phyloP scores from a whole-genome alignment of 1,140 invertebrate species.

The Hypsibius dujardini region DNA sequence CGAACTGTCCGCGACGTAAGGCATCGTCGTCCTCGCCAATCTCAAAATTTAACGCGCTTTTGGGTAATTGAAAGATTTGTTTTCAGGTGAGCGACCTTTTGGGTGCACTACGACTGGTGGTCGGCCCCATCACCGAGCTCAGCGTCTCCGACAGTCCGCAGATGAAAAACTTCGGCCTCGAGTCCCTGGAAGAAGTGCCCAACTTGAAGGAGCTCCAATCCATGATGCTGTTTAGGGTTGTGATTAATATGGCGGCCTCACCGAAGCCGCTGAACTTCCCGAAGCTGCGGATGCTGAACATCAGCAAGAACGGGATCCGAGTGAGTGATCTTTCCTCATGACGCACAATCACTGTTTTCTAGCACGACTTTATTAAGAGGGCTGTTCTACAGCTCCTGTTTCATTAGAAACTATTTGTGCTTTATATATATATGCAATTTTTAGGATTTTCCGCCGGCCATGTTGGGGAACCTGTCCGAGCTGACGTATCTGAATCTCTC shows the following conservation, averaged over 20 bases:
- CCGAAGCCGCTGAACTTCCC: neutral
- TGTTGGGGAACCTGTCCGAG: neutral
- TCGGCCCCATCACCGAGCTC: neutral
- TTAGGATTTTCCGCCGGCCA: neutral
- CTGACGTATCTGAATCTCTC: conserved; percentile 15
- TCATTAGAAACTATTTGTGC: too few species aligned
- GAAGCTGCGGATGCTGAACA: neutral
- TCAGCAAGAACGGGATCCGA: conserved; percentile 14
- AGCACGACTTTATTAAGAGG: too few species aligned
- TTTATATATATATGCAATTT: too few species aligned
- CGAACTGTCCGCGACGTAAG: neutral
- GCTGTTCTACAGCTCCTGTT: too few species aligned
- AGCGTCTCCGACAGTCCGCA: neutral
- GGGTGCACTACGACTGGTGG: neutral
- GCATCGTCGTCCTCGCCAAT: neutral
- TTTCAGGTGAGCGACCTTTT: neutral
- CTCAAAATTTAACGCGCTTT: neutral
- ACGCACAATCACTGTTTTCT: too few species aligned
- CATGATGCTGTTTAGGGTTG: neutral
- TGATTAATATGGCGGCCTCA: neutral
- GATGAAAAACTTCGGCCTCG: conserved; percentile 4
- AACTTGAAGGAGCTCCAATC: neutral
- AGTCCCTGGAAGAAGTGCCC: conserved; percentile 7
- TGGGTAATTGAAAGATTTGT: neutral
- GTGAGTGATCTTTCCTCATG: too few species aligned